These are phyloP conservation scores for Aphelenchoides fujianensis DNA, from an alignment of 1,140 invertebrate genomes.

Conservation along the genomic window DNA sequence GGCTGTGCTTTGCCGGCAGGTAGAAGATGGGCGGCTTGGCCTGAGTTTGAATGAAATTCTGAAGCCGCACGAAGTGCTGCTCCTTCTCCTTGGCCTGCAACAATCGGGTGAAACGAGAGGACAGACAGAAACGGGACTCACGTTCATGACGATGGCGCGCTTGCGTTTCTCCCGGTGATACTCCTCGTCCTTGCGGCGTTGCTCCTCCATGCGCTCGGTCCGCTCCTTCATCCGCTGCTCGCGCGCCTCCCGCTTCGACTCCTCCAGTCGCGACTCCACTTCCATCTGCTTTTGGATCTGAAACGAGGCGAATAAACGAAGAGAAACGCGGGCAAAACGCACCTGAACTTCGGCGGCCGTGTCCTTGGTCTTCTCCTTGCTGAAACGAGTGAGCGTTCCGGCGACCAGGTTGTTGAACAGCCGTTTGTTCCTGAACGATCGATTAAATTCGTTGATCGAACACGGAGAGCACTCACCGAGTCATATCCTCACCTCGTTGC, in stretches of 20 bases:
- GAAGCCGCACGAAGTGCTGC: conserved; percentile 72
- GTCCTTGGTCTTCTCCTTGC: conserved; percentile 75
- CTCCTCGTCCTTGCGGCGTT: conserved; percentile 80
- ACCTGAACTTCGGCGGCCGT: conserved; percentile 32
- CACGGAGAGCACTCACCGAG: not conserved
- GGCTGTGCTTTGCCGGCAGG: conserved; percentile 73
- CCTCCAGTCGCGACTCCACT: conserved; percentile 87
- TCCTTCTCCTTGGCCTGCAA: conserved; percentile 77
- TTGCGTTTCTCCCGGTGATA: conserved; percentile 85
- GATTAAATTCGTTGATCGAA: too few relatives aligned
- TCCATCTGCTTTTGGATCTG: conserved; percentile 78
- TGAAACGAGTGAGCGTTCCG: conserved; percentile 88
- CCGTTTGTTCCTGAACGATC: conserved; percentile 72
- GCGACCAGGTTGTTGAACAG: conserved; percentile 87
- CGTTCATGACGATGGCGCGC: conserved; percentile 70
- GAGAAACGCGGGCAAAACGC: conserved; percentile 33
- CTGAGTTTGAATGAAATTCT: conserved; percentile 82
- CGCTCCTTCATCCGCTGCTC: conserved; percentile 79
- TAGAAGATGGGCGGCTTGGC: conserved; percentile 82
- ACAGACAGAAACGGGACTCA: conserved; percentile 19
- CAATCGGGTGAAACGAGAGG: conserved; percentile 24
- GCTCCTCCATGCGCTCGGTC: conserved; percentile 77
- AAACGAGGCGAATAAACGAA: too few relatives aligned
- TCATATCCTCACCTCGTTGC: not conserved
- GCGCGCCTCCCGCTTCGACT: conserved; percentile 80